Evolutionary conservation across 2,888 invertebrate species (phyloP), one percentile per base, ranked within the genome.

Genomic region (Cerastis rubricosa): DNA sequence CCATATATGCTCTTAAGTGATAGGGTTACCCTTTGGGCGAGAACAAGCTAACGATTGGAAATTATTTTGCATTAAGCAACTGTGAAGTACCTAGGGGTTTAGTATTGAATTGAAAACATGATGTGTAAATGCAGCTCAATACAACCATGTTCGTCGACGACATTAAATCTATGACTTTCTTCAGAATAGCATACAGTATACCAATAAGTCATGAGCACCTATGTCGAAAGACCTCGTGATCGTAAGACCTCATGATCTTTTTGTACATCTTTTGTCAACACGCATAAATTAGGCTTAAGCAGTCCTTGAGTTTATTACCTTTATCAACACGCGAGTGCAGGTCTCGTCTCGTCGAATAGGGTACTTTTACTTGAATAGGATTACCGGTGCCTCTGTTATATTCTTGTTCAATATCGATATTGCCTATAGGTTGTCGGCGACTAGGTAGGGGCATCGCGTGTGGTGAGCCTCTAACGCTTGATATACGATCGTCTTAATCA

Each of bases 401-500:
- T 85, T 75, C 74, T 80, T 76, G 83, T 89, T 88, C 80, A 88
- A 91, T 89, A 91, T 89, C 88, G 87, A 90, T 90, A 89, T 88
- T 81, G 86, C 65, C 70, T 79, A 69, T 87, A 84, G 85, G 82
- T 81, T 83, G 88, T 90, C 88, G 86, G 85, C 87, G 89, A 90
- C 91, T 92, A 93, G 93, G 91, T 89, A 88, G 88, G 88, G 81
- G 87, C 90, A 92, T 94, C 90, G 94, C 94, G 92, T 94, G 94
- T 92, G 93, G 91, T 90, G 91, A 89, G 86, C 89, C 87, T 89
- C 92, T 92, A 90, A 91, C 92, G 86, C 91, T 93, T 95, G 94
- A 96, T 95, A 94, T 94, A 95, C 92, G 90, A 91, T 86, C 92
- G 93, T 94, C 93, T 95, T 95, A 96, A 96, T 96, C 95, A 94